Percentiles rank a stretch among this genome's conserved stretches.
These are phyloP conservation scores for Myiothlypis coronata DNA, from an alignment of 2,797 vertebrate genomes.

Conservation along the genomic window DNA sequence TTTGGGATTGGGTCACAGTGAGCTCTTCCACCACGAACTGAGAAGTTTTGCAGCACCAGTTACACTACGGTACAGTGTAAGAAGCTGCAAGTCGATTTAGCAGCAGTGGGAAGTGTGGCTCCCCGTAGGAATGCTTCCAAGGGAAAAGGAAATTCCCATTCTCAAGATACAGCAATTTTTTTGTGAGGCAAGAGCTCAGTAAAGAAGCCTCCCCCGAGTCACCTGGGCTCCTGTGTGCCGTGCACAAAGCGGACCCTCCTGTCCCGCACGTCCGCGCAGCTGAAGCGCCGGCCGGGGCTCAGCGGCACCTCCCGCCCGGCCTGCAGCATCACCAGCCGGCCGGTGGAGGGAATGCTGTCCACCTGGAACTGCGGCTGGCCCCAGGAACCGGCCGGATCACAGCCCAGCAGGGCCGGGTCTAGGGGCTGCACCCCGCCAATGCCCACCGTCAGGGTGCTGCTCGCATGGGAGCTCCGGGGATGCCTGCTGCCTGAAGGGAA, in stretches of 20 bases:
- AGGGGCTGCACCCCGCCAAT: constrained; percentile 78
- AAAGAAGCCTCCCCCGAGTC: not conserved
- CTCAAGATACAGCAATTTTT: accelerated
- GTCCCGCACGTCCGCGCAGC: constrained; percentile 75
- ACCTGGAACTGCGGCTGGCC: constrained; percentile 77
- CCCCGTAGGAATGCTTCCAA: not conserved
- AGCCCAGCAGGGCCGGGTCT: constrained; percentile 70
- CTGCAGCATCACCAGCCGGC: constrained; percentile 72
- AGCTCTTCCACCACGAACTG: not conserved
- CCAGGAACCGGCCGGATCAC: constrained; percentile 56
- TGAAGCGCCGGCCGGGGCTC: constrained; percentile 75
- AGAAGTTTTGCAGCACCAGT: not conserved
- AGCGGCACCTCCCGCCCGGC: constrained; percentile 68
- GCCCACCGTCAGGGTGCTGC: constrained; percentile 80
- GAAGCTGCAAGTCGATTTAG: not conserved
- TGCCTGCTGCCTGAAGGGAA: constrained; percentile 72
- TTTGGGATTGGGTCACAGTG: not conserved
- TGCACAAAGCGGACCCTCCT: constrained; percentile 82
- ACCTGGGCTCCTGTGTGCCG: constrained; percentile 82
- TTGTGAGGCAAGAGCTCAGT: not conserved
- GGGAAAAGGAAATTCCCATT: not conserved
- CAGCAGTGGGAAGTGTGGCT: not conserved
- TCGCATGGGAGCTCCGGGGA: constrained; percentile 70
- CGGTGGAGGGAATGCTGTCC: constrained; percentile 78
- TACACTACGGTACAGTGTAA: accelerated